These are phyloP conservation scores for Hycleus cichorii DNA, from an alignment of 1,140 invertebrate genomes.

Conservation along the genomic window DNA sequence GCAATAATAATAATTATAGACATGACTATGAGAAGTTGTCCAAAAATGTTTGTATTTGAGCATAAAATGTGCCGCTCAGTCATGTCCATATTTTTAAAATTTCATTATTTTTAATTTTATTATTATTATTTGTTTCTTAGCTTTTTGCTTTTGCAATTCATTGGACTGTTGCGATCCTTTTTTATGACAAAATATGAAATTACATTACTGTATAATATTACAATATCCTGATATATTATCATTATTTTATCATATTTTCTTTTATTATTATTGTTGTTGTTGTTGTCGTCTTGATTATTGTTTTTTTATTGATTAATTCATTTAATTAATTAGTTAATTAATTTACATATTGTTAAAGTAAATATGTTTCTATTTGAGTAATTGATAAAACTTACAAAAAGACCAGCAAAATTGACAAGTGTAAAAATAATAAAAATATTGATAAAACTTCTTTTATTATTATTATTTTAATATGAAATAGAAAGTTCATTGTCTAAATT, in stretches of 20 bases:
- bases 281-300: no score
- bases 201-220: slow-evolving; percentile 24
- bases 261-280: no score
- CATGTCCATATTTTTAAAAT: slow-evolving; percentile 17
- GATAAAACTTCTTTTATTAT: slow-evolving; percentile 6
- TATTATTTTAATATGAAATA: slow-evolving; percentile 28
- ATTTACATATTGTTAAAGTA: no score
- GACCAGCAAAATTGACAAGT: slow-evolving; percentile 37
- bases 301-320: no score
- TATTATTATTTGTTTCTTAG: no score
- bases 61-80: slow-evolving; percentile 22
- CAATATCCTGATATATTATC: slow-evolving; percentile 29
- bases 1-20: slow-evolving; percentile 20
- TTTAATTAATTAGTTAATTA: no score
- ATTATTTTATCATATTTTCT: no score
- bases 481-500: slow-evolving; percentile 37
- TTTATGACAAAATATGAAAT: slow-evolving; percentile 13
- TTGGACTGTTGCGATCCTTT: slow-evolving; percentile 19
- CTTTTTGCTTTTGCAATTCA: background rate
- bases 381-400: slow-evolving; percentile 8
- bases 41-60: slow-evolving; percentile 16
- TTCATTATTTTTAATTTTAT: no score
- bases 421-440: slow-evolving; percentile 33
- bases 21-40: slow-evolving; percentile 18
- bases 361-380: no score